phyloP scores from a whole-genome alignment of 2,797 vertebrate species.

The Choloepus didactylus region DNA sequence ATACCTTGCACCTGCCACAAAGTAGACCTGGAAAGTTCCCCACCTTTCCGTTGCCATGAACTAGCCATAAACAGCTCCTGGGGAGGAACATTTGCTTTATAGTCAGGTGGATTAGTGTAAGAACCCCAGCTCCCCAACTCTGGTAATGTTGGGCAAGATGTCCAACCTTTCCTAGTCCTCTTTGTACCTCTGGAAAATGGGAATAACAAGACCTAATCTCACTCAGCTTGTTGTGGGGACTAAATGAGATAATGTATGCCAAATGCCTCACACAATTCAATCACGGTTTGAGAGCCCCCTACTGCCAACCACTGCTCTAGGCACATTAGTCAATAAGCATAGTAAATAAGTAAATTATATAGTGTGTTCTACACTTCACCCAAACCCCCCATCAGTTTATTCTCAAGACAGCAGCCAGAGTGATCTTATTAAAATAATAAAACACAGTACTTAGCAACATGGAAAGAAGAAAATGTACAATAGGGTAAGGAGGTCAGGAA shows the following conservation, averaged over 20 bases:
- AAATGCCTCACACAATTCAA: background rate
- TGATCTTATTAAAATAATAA: slow-evolving; percentile 51
- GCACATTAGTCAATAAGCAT: background rate
- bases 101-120: background rate
- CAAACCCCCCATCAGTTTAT: background rate
- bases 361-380: background rate
- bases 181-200: background rate
- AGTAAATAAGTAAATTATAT: slow-evolving; percentile 58
- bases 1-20: background rate
- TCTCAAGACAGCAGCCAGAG: slow-evolving; percentile 39
- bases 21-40: background rate
- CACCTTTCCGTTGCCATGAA: background rate
- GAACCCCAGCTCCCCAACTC: background rate
- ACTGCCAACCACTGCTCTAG: background rate
- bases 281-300: background rate
- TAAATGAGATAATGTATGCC: background rate
- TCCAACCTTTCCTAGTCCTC: background rate
- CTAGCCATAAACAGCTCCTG: background rate
- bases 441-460: background rate
- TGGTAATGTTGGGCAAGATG: background rate
- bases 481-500: background rate
- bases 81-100: background rate
- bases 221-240: background rate
- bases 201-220: background rate
- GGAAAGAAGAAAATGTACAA: background rate